Evolutionary conservation across 2,888 invertebrate species (phyloP).

Genomic region (Lasioglossum marginatum): DNA sequence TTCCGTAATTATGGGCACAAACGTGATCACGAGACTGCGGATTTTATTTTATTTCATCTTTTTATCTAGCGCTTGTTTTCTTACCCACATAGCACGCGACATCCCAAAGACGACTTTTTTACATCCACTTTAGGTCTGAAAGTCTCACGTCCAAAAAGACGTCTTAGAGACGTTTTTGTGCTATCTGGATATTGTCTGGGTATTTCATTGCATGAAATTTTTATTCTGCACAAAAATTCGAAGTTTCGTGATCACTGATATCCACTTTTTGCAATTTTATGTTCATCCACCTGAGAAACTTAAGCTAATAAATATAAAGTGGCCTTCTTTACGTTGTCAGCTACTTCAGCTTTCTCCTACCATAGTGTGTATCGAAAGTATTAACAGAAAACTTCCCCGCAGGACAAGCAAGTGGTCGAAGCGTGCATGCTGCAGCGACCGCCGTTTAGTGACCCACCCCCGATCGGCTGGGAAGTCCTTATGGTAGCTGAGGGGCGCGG

Average conservation of each 20-base stretch:
- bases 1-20: too few species aligned
- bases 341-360: too few species aligned
- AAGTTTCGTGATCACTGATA: not conserved
- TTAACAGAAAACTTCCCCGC: not conserved
- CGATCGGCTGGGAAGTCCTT: slow-evolving; percentile 78
- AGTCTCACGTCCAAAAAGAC: too few species aligned
- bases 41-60: not conserved
- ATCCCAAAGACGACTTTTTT: too few species aligned
- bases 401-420: slow-evolving; percentile 72
- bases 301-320: too few species aligned
- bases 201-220: not conserved
- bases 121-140: too few species aligned
- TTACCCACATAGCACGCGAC: too few species aligned
- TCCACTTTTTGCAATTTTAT: too few species aligned
- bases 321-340: too few species aligned
- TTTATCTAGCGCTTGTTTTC: not conserved
- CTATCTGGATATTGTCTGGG: not conserved
- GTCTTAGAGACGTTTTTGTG: too few species aligned
- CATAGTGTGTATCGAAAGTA: not conserved
- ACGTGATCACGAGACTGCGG: not conserved
- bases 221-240: not conserved
- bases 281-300: too few species aligned
- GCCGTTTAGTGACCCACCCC: slow-evolving; percentile 66
- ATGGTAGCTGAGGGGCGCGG: slow-evolving; percentile 79
- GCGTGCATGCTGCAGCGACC: slow-evolving; percentile 80